A percentile compares a stretch with the other conserved stretches of the same genome.
Evolutionary conservation across 2,888 invertebrate genomes (phyloP).

Genomic region (Synergus laeviventris): DNA sequence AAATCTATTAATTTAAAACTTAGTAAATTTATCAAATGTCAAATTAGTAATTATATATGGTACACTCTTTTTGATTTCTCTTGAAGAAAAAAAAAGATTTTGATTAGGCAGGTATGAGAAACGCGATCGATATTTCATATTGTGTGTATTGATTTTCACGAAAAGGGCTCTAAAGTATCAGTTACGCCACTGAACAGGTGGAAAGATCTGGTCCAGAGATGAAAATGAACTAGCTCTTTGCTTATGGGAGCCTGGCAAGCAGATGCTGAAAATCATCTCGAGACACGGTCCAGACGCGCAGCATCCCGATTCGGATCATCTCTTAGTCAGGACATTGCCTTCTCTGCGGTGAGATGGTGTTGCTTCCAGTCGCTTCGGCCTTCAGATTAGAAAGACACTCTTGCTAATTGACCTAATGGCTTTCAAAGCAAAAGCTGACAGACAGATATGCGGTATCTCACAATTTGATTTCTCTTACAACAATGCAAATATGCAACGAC

Average conservation of each 20-base stretch:
- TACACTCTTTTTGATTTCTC: too few species aligned
- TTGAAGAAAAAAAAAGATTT: too few species aligned
- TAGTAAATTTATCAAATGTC: background rate
- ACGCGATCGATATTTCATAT: background rate
- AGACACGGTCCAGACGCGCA: conserved; percentile 62
- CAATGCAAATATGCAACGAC: too few species aligned
- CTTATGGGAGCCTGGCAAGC: conserved; percentile 63
- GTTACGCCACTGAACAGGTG: background rate
- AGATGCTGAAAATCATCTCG: conserved; percentile 73
- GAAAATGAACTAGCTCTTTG: conserved; percentile 51
- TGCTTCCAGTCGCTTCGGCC: background rate
- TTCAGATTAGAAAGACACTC: background rate
- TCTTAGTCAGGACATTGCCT: conserved; percentile 45
- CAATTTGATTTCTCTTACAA: background rate
- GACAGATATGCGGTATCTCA: too few species aligned
- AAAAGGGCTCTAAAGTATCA: background rate
- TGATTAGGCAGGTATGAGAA: too few species aligned
- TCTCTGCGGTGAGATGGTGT: background rate
- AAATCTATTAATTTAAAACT: too few species aligned
- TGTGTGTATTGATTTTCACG: background rate
- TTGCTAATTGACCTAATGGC: background rate
- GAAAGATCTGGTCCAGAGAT: conserved; percentile 46
- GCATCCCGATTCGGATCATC: conserved; percentile 59
- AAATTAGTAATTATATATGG: too few species aligned
- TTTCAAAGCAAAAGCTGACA: too few species aligned